Conservation (phyloP, 2,113 vertebrate species). For the Trichomycterus rosablanca region DNA sequence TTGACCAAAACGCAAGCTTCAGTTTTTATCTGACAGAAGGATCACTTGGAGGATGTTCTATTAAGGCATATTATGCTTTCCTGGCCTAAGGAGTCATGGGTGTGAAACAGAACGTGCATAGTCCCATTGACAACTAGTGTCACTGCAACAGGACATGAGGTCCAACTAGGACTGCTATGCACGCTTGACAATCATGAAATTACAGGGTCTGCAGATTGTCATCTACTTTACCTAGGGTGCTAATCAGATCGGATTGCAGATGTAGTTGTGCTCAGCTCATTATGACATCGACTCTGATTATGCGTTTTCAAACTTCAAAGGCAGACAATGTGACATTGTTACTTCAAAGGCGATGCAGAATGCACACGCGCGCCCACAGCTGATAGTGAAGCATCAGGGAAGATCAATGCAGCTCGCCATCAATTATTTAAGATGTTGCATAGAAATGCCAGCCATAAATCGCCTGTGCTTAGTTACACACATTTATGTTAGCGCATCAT, state of each 20-base stretch:
- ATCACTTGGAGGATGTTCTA: slow-evolving; percentile 25
- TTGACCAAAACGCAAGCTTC: slow-evolving; percentile 12
- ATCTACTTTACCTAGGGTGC: too few species aligned
- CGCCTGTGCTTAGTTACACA: neutral
- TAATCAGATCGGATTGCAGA: too few species aligned
- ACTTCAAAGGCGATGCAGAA: neutral
- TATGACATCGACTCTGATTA: too few species aligned
- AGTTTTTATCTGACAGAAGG: slow-evolving; percentile 2
- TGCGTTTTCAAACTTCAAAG: too few species aligned
- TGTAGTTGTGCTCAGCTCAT: too few species aligned
- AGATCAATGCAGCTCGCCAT: slow-evolving; percentile 22
- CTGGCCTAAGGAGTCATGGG: slow-evolving; percentile 3
- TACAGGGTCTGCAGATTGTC: too few species aligned
- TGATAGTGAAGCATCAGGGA: slow-evolving; percentile 4
- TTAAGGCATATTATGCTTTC: slow-evolving; percentile 7
- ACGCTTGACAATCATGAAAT: neutral
- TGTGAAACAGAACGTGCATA: slow-evolving; percentile 31
- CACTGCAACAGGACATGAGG: neutral
- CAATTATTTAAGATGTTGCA: slow-evolving; percentile 18
- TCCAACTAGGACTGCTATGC: neutral
- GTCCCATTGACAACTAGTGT: slow-evolving; percentile 3
- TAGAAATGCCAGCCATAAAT: too few species aligned
- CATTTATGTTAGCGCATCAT: neutral
- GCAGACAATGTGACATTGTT: too few species aligned
- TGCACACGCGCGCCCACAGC: neutral